Conservation (phyloP, 2,797 vertebrate genomes). For the Chromobotia macracanthus region DNA sequence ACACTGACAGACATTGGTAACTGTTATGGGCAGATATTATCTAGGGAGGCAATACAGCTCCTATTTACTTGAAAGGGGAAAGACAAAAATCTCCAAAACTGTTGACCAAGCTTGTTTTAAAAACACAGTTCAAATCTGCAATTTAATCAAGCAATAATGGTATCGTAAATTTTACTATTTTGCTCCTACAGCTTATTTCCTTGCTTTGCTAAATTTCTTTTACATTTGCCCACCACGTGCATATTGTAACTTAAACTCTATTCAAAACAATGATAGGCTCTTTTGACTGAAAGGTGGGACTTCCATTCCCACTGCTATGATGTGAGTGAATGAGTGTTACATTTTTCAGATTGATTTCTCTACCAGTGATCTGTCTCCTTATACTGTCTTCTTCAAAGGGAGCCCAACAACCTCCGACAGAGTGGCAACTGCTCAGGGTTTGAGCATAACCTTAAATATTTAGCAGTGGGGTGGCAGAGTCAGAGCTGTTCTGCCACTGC, state of each 20-base stretch:
- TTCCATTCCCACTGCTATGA: neutral
- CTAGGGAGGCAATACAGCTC: neutral
- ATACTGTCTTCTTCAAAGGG: neutral
- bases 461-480: neutral
- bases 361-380: neutral
- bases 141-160: no score
- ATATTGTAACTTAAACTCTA: no score
- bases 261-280: neutral
- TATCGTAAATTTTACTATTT: neutral
- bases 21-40: neutral
- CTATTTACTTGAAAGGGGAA: neutral
- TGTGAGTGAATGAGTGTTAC: neutral
- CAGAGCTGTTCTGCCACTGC: neutral
- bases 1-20: no score
- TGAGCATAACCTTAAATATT: neutral
- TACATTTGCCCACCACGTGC: no score
- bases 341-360: neutral
- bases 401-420: neutral
- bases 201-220: no score
- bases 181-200: no score
- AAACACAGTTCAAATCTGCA: neutral
- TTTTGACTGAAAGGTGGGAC: neutral
- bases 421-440: neutral
- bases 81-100: no score
- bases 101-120: neutral